These are phyloP conservation scores for Grammatotria lemairii DNA, from an alignment of 2,113 vertebrate genomes.

Conservation along the genomic window DNA sequence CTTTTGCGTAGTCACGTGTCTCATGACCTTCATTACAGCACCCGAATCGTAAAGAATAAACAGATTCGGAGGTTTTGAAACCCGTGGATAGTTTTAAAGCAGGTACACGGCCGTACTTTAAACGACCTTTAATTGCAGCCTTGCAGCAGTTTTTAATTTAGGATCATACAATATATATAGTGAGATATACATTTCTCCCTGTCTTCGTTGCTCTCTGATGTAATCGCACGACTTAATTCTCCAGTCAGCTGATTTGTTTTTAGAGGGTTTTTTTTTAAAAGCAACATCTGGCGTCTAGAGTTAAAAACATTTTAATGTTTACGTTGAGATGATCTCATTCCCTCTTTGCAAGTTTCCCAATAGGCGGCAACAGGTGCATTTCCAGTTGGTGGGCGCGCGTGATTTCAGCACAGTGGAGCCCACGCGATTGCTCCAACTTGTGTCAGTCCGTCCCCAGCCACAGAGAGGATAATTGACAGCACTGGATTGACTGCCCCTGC, in stretches of 20 bases:
- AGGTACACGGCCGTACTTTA: not conserved
- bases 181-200: not conserved
- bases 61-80: not conserved
- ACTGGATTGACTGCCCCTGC: conserved; percentile 19
- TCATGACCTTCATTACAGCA: not conserved
- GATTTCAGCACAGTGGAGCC: not conserved
- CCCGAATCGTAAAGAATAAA: not conserved
- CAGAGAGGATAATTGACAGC: not conserved
- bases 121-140: not conserved
- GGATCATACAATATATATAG: not conserved
- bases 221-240: not conserved
- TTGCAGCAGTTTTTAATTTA: not conserved
- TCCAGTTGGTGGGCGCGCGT: not conserved
- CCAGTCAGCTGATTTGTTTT: not conserved
- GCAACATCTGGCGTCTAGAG: not conserved
- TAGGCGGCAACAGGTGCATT: conserved; percentile 17
- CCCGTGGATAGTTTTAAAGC: not conserved
- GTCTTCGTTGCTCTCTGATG: not conserved
- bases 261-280: rapidly evolving
- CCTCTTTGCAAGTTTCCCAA: not conserved
- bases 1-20: not conserved
- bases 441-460: not conserved
- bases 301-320: not conserved
- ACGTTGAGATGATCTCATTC: not conserved
- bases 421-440: not conserved